Evolutionary conservation across 2,888 invertebrate genomes (phyloP).

Genomic region (Aporophyla nigra): DNA sequence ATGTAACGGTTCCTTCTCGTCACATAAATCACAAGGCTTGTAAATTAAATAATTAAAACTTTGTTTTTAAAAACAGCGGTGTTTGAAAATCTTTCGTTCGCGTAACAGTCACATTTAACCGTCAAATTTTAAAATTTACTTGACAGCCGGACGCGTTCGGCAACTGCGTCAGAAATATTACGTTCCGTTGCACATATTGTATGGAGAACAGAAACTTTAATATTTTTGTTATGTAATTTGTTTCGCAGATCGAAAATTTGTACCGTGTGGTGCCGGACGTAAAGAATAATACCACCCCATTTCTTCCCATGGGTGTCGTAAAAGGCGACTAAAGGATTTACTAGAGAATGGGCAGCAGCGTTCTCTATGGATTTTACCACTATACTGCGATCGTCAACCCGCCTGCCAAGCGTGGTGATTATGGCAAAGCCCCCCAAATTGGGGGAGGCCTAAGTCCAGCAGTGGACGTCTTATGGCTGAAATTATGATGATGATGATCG

Average conservation of each 20-base stretch:
- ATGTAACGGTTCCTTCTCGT: slow-evolving; percentile 62
- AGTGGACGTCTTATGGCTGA: too few relatives aligned
- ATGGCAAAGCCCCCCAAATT: too few relatives aligned
- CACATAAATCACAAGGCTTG: slow-evolving; percentile 58
- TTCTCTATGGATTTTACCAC: too few relatives aligned
- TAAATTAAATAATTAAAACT: slow-evolving; percentile 60
- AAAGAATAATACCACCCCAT: too few relatives aligned
- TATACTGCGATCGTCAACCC: too few relatives aligned
- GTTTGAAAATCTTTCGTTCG: slow-evolving; percentile 69
- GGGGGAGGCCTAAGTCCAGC: too few relatives aligned
- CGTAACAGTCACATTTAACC: slow-evolving; percentile 76
- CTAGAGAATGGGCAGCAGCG: too few relatives aligned
- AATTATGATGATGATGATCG: too few relatives aligned
- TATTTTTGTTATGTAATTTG: background rate
- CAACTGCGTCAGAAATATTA: slow-evolving; percentile 16
- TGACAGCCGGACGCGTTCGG: slow-evolving; percentile 62
- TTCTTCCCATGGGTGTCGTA: too few relatives aligned
- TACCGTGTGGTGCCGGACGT: too few relatives aligned
- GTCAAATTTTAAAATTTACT: slow-evolving; percentile 72
- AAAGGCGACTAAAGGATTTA: too few relatives aligned
- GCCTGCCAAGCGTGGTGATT: too few relatives aligned
- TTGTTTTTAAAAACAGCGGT: slow-evolving; percentile 63
- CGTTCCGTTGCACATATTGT: slow-evolving; percentile 39
- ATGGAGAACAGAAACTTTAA: background rate
- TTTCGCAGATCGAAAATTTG: background rate